Conservation (phyloP, 2,113 vertebrate species). For the Apistogramma diplotaenia region DNA sequence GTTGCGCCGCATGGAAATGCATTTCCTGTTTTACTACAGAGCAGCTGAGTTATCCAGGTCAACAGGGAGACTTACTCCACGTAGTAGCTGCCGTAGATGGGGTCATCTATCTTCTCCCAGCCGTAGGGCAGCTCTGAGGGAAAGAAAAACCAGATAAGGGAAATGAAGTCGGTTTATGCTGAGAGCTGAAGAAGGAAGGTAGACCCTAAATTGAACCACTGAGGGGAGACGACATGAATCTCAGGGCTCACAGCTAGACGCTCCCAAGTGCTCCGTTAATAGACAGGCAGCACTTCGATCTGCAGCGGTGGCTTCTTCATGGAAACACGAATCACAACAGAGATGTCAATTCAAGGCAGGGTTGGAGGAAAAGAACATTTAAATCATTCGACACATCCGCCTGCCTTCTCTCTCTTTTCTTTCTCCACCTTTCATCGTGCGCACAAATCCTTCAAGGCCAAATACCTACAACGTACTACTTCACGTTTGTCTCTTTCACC, state of each 20-base stretch:
- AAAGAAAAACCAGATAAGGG: conserved; percentile 48
- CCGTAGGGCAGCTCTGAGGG: conserved; percentile 97
- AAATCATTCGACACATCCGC: conserved; percentile 7
- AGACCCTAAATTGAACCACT: conserved; percentile 44
- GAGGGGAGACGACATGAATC: conserved; percentile 53
- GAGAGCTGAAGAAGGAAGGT: conserved; percentile 33
- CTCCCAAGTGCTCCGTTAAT: conserved; percentile 50
- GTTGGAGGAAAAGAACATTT: conserved; percentile 16
- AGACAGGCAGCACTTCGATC: conserved; percentile 57
- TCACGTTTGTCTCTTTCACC: conserved; percentile 6
- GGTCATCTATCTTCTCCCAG: conserved; percentile 99
- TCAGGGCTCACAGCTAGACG: conserved; percentile 30
- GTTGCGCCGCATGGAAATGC: conserved; percentile 25
- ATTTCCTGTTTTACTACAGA: conserved; percentile 27
- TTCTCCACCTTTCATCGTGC: neutral
- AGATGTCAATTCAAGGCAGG: conserved; percentile 22
- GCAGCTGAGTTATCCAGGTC: conserved; percentile 1
- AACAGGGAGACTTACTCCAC: conserved; percentile 91
- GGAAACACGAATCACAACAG: conserved; percentile 46
- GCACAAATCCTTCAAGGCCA: conserved; percentile 25
- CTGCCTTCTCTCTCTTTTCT: neutral
- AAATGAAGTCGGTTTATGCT: conserved; percentile 52
- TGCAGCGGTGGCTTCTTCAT: conserved; percentile 41
- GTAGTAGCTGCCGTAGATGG: conserved; percentile 99
- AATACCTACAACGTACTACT: conserved; percentile 9